A percentile compares a stretch with the other conserved stretches of the same genome.
phyloP scores from a whole-genome alignment of 2,888 invertebrate species.

The Dolomedes plantarius region DNA sequence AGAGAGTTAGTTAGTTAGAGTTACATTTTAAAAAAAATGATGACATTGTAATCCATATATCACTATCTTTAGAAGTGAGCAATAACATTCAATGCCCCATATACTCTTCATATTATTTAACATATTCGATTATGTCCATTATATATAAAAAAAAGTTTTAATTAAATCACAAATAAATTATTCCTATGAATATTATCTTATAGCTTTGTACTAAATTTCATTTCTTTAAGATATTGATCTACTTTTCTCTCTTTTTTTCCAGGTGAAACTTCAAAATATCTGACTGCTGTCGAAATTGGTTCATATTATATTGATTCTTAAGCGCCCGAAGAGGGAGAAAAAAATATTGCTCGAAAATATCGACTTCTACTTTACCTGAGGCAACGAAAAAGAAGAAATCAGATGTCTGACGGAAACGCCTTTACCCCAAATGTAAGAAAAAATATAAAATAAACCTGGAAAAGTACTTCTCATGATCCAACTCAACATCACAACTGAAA shows the following conservation, averaged over 20 bases:
- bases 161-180: too few species aligned
- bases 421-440: constrained; percentile 25
- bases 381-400: constrained; percentile 41
- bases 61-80: too few species aligned
- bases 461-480: constrained; percentile 22
- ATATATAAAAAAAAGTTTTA: too few species aligned
- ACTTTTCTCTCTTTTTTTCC: constrained; percentile 20
- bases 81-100: too few species aligned
- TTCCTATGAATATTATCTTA: too few species aligned
- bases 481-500: not conserved
- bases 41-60: too few species aligned
- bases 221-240: too few species aligned
- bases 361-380: constrained; percentile 20
- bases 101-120: too few species aligned
- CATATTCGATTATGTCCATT: too few species aligned
- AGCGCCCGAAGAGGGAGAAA: not conserved
- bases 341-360: constrained; percentile 30
- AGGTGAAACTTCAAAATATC: constrained; percentile 39
- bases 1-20: too few species aligned
- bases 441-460: constrained; percentile 25
- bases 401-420: constrained; percentile 31
- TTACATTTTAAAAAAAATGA: too few species aligned
- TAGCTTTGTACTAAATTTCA: too few species aligned
- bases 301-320: constrained; percentile 24
- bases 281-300: constrained; percentile 26